These are phyloP conservation scores for Rhinogobius similis DNA, from an alignment of 2,113 vertebrate genomes.

Conservation along the genomic window DNA sequence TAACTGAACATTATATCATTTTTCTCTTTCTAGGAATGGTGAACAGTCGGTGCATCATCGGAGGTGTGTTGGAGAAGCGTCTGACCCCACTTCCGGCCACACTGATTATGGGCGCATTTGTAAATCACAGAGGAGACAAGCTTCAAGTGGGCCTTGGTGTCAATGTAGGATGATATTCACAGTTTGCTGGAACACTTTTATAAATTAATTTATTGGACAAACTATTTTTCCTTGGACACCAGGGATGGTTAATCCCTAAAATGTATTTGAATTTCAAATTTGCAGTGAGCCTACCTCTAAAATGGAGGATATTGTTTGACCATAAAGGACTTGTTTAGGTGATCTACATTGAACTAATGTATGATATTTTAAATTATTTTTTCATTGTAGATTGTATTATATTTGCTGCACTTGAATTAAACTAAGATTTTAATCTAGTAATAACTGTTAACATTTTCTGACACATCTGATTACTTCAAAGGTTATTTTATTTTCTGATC, in stretches of 20 bases:
- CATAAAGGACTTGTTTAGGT: background rate
- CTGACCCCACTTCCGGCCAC: slow-evolving; percentile 90
- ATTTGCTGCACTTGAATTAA: slow-evolving; percentile 13
- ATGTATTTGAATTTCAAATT: slow-evolving; percentile 15
- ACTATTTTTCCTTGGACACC: slow-evolving; percentile 15
- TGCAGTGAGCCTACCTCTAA: slow-evolving; percentile 54
- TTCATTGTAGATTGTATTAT: slow-evolving; percentile 39
- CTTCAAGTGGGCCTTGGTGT: slow-evolving; percentile 93
- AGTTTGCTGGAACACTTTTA: background rate
- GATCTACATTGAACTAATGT: slow-evolving; percentile 11
- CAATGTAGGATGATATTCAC: slow-evolving; percentile 83
- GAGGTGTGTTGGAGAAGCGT: slow-evolving; percentile 92
- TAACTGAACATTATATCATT: background rate
- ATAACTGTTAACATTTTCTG: slow-evolving; percentile 9
- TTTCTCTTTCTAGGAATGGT: slow-evolving; percentile 80
- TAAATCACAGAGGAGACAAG: slow-evolving; percentile 92
- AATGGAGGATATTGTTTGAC: slow-evolving; percentile 25
- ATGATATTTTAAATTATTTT: slow-evolving; percentile 35
- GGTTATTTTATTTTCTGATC: background rate
- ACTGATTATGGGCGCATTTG: slow-evolving; percentile 91
- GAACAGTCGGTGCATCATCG: slow-evolving; percentile 95
- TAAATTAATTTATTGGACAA: background rate
- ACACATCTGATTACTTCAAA: slow-evolving; percentile 11
- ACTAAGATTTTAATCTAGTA: slow-evolving; percentile 14
- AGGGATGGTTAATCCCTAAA: slow-evolving; percentile 6